A percentile compares a stretch with the other conserved stretches of the same genome.
Evolutionary conservation across 2,888 invertebrate species (phyloP).

Genomic region (Brachyptera risi): DNA sequence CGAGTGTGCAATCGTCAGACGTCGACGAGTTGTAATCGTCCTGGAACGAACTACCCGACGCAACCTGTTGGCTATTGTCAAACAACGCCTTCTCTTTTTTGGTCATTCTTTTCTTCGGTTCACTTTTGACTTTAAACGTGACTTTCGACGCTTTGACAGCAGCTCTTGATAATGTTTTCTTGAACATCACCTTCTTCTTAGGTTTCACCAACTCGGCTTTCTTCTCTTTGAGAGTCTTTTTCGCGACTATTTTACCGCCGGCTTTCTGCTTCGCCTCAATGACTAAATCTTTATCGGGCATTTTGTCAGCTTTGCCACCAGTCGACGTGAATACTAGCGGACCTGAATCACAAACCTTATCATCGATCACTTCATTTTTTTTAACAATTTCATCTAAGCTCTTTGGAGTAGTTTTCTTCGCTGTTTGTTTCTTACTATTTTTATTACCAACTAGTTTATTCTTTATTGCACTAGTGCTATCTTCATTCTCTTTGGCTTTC

Average conservation of each 20-base stretch:
- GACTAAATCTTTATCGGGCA: neutral
- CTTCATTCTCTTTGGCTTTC: slow-evolving; percentile 18
- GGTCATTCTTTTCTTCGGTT: slow-evolving; percentile 36
- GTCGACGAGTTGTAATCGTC: slow-evolving; percentile 35
- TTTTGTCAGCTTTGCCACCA: neutral
- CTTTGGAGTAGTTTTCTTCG: slow-evolving; percentile 20
- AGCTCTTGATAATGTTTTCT: slow-evolving; percentile 34
- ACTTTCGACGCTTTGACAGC: slow-evolving; percentile 20
- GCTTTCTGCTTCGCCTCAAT: too few relatives aligned
- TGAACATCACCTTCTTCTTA: slow-evolving; percentile 16
- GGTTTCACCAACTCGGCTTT: neutral
- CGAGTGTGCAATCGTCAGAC: slow-evolving; percentile 36
- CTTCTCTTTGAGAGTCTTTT: slow-evolving; percentile 13
- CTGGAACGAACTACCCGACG: slow-evolving; percentile 33
- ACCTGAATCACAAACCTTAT: neutral
- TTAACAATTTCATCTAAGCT: neutral
- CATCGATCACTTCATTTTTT: neutral
- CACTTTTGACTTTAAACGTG: neutral
- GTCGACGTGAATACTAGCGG: neutral
- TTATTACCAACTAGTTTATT: neutral
- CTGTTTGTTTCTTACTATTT: neutral
- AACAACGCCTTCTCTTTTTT: slow-evolving; percentile 36
- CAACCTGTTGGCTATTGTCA: slow-evolving; percentile 29
- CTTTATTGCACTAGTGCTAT: slow-evolving; percentile 5
- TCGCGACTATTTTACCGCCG: slow-evolving; percentile 5